Evolutionary conservation across 2,888 invertebrate species (phyloP), one percentile per base, ranked within the genome.

Genomic region (Xanthorhoe spadicearia): DNA sequence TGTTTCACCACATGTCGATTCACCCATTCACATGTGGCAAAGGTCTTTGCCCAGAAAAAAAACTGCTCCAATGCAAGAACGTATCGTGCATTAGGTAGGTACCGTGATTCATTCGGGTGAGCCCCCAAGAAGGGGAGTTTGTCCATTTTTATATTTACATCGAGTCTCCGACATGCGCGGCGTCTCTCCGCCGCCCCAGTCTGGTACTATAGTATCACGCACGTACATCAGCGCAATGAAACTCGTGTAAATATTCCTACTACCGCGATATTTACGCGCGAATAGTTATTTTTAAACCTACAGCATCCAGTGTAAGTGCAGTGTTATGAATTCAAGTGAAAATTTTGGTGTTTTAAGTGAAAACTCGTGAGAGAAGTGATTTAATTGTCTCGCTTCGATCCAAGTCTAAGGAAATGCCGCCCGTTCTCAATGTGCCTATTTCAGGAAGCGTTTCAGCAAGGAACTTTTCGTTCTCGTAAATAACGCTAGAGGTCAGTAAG

Each of bases 91-190:
- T 84, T 83, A 32, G 32, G 57, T 58, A 32, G 43, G 52, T 60
- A 87, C 86, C 79, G 90, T 92, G 92, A 93, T 91, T 92, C 90
- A 92, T 90, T 82, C 83, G 88, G 85, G 86, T 87, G 89, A 89
- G 86, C 88, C 88, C 89, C 82, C 82, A 83, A 78, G 90, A 91
- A 92, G 93, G 92, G 92, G 92, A 92, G 91, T 88, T 89, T 88
- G 86, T 90, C 87, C 91, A 92, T 92, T 93, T 92, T 93, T 93
- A 92, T 92, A 92, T 92, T 92, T 93, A 90, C 88, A 88, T 82
- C 89, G 89, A 83, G 86, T 88, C 90, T 89, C 91, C 85, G 92
- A 91, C 92, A 92, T 92, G 92, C 92, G 93, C 92, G 91, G 83
- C 91, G 91, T 87, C 86, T 87, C 87, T 84, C 82, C 83, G 90